A percentile compares a stretch with the other conserved stretches of the same genome.
phyloP scores from a whole-genome alignment of 1,140 invertebrate species.

The Aphelenchoides fujianensis region DNA sequence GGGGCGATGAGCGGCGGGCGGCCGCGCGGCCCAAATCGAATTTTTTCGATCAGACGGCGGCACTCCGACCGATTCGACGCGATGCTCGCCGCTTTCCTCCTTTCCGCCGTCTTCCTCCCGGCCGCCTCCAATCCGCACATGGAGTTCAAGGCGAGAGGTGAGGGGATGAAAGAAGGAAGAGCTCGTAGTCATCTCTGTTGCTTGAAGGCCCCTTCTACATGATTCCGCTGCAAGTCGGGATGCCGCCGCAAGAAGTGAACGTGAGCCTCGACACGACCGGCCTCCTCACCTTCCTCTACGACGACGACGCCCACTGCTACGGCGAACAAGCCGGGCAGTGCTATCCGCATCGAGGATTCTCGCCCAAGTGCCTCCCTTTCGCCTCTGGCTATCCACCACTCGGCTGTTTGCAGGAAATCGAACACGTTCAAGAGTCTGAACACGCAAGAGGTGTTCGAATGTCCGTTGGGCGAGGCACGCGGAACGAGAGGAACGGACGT shows the following conservation, averaged over 20 bases:
- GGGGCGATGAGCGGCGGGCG: background rate
- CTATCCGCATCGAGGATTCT: background rate
- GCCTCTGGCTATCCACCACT: background rate
- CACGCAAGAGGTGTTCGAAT: background rate
- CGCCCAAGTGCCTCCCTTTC: background rate
- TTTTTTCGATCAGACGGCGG: background rate
- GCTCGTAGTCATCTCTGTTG: background rate
- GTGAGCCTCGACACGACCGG: conserved; percentile 1
- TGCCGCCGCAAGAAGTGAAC: conserved; percentile 14
- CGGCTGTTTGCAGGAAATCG: background rate
- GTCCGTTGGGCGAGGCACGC: background rate
- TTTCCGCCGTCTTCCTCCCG: too few species aligned
- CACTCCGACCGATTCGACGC: background rate
- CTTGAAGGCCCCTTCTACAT: background rate
- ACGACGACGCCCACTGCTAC: background rate
- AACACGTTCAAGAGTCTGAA: background rate
- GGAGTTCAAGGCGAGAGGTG: background rate
- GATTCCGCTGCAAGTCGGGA: background rate
- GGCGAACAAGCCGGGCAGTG: background rate
- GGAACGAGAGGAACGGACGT: background rate
- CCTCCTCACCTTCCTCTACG: background rate
- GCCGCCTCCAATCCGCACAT: background rate
- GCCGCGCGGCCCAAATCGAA: background rate
- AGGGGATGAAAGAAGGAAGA: background rate
- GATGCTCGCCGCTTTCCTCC: too few species aligned